phyloP scores from a whole-genome alignment of 2,113 vertebrate species.

The Atlantisia rogersi region DNA sequence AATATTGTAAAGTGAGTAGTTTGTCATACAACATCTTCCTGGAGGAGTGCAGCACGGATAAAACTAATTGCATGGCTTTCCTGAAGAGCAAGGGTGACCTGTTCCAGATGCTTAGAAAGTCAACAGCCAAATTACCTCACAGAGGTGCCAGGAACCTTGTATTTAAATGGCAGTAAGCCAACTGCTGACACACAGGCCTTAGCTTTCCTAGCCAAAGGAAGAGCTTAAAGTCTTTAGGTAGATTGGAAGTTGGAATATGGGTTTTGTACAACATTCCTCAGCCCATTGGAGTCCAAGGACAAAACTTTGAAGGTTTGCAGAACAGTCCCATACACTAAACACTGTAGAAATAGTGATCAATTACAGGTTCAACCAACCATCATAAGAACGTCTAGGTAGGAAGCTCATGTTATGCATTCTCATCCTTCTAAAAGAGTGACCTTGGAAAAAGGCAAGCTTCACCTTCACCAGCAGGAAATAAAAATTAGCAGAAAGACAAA shows the following conservation, averaged over 20 bases:
- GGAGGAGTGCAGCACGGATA: neutral
- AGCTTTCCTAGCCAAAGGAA: neutral
- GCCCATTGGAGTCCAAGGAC: neutral
- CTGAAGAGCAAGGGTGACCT: neutral
- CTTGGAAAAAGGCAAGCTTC: neutral
- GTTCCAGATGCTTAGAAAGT: neutral
- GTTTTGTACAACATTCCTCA: neutral
- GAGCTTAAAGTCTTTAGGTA: neutral
- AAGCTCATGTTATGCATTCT: neutral
- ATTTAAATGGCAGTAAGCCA: slow-evolving; percentile 1
- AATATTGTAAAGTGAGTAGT: neutral
- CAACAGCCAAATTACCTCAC: neutral
- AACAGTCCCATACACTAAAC: neutral
- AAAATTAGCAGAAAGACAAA: neutral
- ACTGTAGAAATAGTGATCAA: neutral
- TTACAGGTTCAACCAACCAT: neutral
- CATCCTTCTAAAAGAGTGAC: neutral
- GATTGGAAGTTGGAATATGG: neutral
- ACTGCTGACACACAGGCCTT: neutral
- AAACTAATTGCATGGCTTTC: neutral
- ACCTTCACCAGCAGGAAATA: neutral
- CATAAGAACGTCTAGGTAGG: neutral
- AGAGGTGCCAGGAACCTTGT: neutral
- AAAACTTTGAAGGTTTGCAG: neutral
- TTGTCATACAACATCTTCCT: neutral